These are phyloP conservation scores for Ophion obscuratus DNA, from an alignment of 2,888 invertebrate species.

Conservation along the genomic window DNA sequence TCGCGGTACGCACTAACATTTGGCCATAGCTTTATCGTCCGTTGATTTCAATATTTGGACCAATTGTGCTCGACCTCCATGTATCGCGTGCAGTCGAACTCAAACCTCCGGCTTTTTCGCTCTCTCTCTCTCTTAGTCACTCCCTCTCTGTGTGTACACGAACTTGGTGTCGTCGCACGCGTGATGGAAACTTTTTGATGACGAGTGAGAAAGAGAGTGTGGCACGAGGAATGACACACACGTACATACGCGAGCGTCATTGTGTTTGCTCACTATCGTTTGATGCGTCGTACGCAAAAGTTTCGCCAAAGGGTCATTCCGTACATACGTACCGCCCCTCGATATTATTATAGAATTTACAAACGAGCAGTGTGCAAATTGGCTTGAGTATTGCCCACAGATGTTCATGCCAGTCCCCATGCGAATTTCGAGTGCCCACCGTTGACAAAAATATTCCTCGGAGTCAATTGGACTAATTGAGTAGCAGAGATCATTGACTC, in stretches of 20 bases:
- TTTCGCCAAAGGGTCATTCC: conserved; percentile 41
- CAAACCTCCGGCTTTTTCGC: not conserved
- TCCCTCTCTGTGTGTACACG: conserved; percentile 18
- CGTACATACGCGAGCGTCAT: not conserved
- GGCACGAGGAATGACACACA: conserved; percentile 12
- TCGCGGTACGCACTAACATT: not conserved
- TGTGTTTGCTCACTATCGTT: conserved; percentile 27
- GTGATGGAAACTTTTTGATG: conserved; percentile 77
- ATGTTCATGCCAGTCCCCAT: not conserved
- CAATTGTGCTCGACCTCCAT: not conserved
- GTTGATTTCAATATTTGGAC: not conserved
- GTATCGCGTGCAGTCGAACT: not conserved
- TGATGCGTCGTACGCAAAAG: conserved; percentile 30
- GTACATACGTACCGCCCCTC: conserved; percentile 8
- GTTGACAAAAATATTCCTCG: not conserved
- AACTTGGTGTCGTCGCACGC: conserved; percentile 65
- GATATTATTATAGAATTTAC: conserved; percentile 15
- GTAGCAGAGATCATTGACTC: not conserved
- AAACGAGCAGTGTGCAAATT: not conserved
- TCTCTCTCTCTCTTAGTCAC: conserved; percentile 3
- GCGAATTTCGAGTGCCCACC: not conserved
- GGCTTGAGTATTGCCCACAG: not conserved
- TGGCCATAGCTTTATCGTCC: not conserved
- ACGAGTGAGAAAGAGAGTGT: conserved; percentile 52
- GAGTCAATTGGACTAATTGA: not conserved